A percentile compares a stretch with the other conserved stretches of the same genome.
Evolutionary conservation across 2,888 invertebrate species (phyloP).

Genomic region (Octodonta nipae): DNA sequence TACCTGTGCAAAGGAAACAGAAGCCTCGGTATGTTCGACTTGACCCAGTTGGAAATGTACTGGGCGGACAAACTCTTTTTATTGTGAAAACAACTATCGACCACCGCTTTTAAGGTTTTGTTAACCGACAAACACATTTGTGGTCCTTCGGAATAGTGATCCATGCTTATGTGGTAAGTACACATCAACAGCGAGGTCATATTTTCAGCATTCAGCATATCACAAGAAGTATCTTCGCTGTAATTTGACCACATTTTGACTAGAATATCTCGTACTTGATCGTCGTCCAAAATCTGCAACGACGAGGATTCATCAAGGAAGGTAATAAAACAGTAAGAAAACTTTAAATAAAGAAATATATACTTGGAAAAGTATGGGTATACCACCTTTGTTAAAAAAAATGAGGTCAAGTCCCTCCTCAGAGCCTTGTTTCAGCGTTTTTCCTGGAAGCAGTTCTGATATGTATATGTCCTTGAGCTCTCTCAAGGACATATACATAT

Average conservation of each 20-base stretch:
- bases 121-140: conserved; percentile 45
- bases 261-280: conserved; percentile 51
- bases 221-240: conserved; percentile 35
- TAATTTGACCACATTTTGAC: conserved; percentile 45
- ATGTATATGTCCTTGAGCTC: too few relatives aligned
- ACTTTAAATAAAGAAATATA: too few relatives aligned
- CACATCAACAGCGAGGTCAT: conserved; percentile 54
- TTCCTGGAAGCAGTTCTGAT: too few relatives aligned
- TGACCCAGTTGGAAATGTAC: conserved; percentile 71
- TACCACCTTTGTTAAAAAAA: too few relatives aligned
- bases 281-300: conserved; percentile 38
- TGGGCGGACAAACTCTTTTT: conserved; percentile 60
- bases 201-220: conserved; percentile 48
- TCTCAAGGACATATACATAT: too few relatives aligned
- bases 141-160: conserved; percentile 56
- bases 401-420: too few relatives aligned
- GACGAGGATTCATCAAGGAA: too few relatives aligned
- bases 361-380: too few relatives aligned
- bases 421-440: too few relatives aligned
- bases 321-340: too few relatives aligned
- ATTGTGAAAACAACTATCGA: conserved; percentile 68
- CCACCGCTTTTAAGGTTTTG: conserved; percentile 57
- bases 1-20: conserved; percentile 57
- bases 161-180: conserved; percentile 68
- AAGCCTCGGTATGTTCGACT: conserved; percentile 62